Evolutionary conservation across 2,113 vertebrate genomes (phyloP).

Genomic region (Clupea harengus): DNA sequence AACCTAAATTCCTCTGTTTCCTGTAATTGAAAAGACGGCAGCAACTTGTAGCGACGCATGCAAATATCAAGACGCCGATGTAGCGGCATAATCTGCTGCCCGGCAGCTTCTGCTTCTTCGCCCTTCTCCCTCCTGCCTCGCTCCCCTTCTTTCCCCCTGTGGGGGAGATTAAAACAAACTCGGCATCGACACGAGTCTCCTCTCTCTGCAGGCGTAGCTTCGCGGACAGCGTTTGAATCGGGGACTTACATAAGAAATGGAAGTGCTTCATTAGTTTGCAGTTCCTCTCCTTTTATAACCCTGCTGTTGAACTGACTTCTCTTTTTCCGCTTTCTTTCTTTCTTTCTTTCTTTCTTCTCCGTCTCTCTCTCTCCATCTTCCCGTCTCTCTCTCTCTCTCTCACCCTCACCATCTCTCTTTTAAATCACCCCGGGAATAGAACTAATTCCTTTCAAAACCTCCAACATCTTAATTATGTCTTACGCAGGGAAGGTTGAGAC

Average conservation of each 20-base stretch:
- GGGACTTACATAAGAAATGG: constrained; percentile 40
- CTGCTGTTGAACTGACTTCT: constrained; percentile 36
- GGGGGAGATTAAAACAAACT: constrained; percentile 1
- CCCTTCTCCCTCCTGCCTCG: not conserved
- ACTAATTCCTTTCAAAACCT: constrained; percentile 54
- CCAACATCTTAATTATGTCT: constrained; percentile 52
- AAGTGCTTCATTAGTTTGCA: constrained; percentile 50
- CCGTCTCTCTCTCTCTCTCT: not conserved
- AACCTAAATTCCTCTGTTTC: constrained; percentile 41
- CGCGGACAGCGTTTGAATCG: not conserved
- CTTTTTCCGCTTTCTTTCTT: not conserved
- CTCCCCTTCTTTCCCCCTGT: not conserved
- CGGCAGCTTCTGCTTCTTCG: not conserved
- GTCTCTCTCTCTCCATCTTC: not conserved
- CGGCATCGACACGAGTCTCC: not conserved
- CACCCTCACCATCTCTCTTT: not conserved
- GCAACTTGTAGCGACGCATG: constrained; percentile 12
- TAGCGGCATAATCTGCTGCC: not conserved
- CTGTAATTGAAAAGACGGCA: constrained; percentile 32
- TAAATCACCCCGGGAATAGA: constrained; percentile 37
- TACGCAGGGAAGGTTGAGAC: constrained; percentile 25
- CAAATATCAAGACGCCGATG: not conserved
- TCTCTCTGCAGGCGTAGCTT: not conserved
- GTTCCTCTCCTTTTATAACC: constrained; percentile 43
- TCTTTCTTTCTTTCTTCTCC: not conserved